These are phyloP conservation scores for Lota lota DNA, from an alignment of 2,113 vertebrate genomes.

Conservation along the genomic window DNA sequence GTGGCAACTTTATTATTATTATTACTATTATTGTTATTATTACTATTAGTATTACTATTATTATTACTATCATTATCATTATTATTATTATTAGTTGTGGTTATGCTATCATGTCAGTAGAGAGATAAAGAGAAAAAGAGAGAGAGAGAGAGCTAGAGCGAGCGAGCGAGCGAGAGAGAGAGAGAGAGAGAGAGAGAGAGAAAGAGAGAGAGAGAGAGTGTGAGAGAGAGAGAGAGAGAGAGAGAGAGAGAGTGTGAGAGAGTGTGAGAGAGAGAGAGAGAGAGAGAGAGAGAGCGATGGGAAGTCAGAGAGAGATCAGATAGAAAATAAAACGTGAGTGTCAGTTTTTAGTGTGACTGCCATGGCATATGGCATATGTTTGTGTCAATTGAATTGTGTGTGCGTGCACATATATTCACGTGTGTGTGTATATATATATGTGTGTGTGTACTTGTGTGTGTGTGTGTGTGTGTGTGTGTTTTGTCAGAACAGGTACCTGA, in stretches of 20 bases:
- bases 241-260: neutral
- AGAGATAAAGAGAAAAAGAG: neutral
- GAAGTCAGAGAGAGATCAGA: neutral
- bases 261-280: neutral
- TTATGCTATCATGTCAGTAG: neutral
- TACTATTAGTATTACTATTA: neutral
- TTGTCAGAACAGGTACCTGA: neutral
- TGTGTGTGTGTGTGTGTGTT: neutral
- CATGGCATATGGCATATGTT: no score
- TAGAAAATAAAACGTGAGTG: neutral
- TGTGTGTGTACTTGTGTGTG: no score
- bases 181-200: constrained; percentile 7
- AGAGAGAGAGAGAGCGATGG: neutral
- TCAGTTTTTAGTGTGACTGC: no score
- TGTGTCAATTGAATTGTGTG: neutral
- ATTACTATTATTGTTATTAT: no score
- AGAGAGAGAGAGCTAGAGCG: neutral
- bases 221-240: neutral
- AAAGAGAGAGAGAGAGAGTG: neutral
- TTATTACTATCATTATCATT: neutral
- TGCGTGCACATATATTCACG: neutral
- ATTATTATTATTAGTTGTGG: neutral
- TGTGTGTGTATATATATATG: neutral
- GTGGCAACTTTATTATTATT: no score
- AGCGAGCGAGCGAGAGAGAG: neutral